Conservation (phyloP, 2,797 vertebrate species). For the Mareca strepera region DNA sequence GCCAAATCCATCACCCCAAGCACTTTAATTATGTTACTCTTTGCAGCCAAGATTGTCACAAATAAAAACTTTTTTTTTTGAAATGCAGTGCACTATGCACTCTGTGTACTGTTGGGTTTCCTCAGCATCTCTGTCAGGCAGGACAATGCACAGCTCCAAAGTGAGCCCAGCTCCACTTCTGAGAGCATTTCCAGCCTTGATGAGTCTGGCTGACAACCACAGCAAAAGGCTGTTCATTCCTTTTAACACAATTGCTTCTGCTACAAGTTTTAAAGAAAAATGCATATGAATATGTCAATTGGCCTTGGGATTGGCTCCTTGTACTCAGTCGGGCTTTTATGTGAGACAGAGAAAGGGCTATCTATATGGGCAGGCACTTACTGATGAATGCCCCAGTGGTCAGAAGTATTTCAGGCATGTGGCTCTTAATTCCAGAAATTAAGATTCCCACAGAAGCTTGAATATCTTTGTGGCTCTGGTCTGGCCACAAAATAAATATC, state of each 20-base stretch:
- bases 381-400: neutral
- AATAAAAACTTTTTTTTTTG: neutral
- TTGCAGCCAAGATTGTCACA: neutral
- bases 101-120: neutral
- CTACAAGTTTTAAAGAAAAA: neutral
- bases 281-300: neutral
- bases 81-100: neutral
- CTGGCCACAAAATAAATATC: neutral
- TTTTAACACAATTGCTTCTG: neutral
- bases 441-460: neutral
- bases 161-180: neutral
- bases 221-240: neutral
- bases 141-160: neutral
- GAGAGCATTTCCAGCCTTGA: neutral
- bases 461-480: neutral
- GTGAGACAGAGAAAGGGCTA: neutral
- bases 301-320: neutral
- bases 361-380: neutral
- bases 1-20: neutral
- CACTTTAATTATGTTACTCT: neutral
- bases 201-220: neutral
- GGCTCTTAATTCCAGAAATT: neutral
- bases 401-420: neutral
- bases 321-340: neutral
- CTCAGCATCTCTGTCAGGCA: neutral